Conservation (phyloP, 2,797 vertebrate genomes). For the Phrynocephalus vlangalii region DNA sequence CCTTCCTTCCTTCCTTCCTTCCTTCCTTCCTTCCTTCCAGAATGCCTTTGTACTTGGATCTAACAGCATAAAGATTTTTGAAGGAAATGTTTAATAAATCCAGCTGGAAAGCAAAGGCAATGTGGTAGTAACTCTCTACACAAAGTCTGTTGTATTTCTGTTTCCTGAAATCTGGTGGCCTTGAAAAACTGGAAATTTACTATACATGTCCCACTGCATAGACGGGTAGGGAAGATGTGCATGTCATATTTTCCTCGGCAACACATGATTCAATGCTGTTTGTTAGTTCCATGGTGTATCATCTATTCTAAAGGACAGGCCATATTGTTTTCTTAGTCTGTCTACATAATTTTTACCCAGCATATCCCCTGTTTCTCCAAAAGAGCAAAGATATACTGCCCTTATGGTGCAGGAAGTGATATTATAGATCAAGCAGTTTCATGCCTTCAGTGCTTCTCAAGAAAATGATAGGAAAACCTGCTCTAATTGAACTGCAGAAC, state of each 20-base stretch:
- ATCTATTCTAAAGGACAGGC: constrained; percentile 46
- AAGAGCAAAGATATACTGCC: constrained; percentile 48
- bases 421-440: constrained; percentile 61
- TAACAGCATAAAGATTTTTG: background rate
- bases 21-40: background rate
- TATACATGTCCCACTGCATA: constrained; percentile 5
- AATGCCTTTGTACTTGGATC: background rate
- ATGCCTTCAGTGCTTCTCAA: constrained; percentile 54
- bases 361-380: constrained; percentile 54
- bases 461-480: constrained; percentile 59
- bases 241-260: constrained; percentile 50
- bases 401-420: constrained; percentile 55
- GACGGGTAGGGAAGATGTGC: constrained; percentile 33
- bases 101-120: background rate
- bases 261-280: constrained; percentile 58
- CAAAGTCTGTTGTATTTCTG: background rate
- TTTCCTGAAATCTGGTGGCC: constrained; percentile 40
- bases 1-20: background rate
- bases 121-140: background rate
- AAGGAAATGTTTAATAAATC: constrained; percentile 34
- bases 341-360: constrained; percentile 58
- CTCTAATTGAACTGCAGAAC: constrained; percentile 69
- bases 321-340: constrained; percentile 60
- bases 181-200: constrained; percentile 43
- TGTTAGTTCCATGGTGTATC: constrained; percentile 61